Percentiles rank a stretch among this genome's conserved stretches.
Evolutionary conservation across 2,888 invertebrate genomes (phyloP).

Genomic region (Cephus runcator): DNA sequence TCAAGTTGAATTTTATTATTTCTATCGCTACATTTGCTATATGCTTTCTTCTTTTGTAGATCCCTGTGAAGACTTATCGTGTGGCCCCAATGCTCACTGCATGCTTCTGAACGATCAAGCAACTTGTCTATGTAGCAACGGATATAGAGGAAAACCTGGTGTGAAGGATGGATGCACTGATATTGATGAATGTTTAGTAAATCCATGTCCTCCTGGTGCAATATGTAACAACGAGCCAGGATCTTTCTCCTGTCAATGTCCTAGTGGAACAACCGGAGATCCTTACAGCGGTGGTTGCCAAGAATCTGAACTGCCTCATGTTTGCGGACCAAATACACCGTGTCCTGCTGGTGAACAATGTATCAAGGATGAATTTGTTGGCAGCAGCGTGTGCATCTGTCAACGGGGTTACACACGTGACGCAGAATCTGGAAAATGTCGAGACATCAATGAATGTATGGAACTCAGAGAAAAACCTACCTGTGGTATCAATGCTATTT

Average conservation of each 20-base stretch:
- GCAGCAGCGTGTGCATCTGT: slow-evolving; percentile 88
- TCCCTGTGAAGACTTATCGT: slow-evolving; percentile 88
- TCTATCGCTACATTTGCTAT: background rate
- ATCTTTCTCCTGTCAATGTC: slow-evolving; percentile 88
- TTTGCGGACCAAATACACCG: slow-evolving; percentile 80
- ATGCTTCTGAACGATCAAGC: slow-evolving; percentile 85
- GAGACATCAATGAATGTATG: slow-evolving; percentile 88
- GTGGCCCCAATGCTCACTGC: slow-evolving; percentile 90
- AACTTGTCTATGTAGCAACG: slow-evolving; percentile 84
- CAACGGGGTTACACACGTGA: slow-evolving; percentile 87
- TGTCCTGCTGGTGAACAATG: slow-evolving; percentile 89
- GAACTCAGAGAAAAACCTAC: slow-evolving; percentile 79
- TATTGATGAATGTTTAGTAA: slow-evolving; percentile 86
- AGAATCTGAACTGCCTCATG: slow-evolving; percentile 72
- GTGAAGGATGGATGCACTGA: slow-evolving; percentile 82
- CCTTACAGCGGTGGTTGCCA: slow-evolving; percentile 83
- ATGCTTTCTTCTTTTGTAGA: slow-evolving; percentile 69
- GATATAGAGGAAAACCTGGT: slow-evolving; percentile 79
- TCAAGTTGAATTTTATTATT: background rate
- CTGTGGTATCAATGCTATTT: slow-evolving; percentile 89
- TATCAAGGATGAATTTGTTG: slow-evolving; percentile 77
- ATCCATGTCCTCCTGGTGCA: slow-evolving; percentile 86
- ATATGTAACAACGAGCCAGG: slow-evolving; percentile 91
- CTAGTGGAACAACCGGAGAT: slow-evolving; percentile 82
- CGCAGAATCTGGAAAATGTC: slow-evolving; percentile 78